Evolutionary conservation across 2,888 invertebrate species (phyloP).

Genomic region (Pandemis corylana): DNA sequence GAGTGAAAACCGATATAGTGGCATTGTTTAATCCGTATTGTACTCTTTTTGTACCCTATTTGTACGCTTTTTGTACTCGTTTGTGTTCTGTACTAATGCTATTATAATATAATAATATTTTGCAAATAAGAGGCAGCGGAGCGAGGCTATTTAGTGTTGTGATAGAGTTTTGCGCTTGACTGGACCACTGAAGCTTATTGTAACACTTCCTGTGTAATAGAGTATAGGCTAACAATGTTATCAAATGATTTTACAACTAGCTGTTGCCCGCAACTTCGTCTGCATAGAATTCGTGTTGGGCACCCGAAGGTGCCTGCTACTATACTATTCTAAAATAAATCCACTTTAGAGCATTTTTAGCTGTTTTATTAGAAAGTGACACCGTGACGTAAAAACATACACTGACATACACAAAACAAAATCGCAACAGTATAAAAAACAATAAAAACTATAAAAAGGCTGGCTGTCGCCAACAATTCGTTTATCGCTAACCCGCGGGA

Average conservation of each 20-base stretch:
- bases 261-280: too few relatives aligned
- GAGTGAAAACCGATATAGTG: slow-evolving; percentile 53
- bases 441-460: too few relatives aligned
- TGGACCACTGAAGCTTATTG: slow-evolving; percentile 18
- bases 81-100: slow-evolving; percentile 39
- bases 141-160: slow-evolving; percentile 48
- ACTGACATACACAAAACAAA: too few relatives aligned
- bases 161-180: slow-evolving; percentile 31
- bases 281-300: too few relatives aligned
- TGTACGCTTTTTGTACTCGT: slow-evolving; percentile 33
- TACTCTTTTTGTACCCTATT: slow-evolving; percentile 35
- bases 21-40: slow-evolving; percentile 45
- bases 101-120: slow-evolving; percentile 56
- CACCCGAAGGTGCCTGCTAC: too few relatives aligned
- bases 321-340: too few relatives aligned
- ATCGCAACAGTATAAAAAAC: too few relatives aligned
- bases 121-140: slow-evolving; percentile 57
- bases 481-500: too few relatives aligned
- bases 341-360: too few relatives aligned
- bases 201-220: slow-evolving; percentile 3
- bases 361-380: too few relatives aligned
- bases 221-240: background rate
- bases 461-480: too few relatives aligned
- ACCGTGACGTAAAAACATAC: too few relatives aligned
- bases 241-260: background rate